Evolutionary conservation across 1,140 invertebrate genomes (phyloP).

Genomic region (Nasonia giraulti): DNA sequence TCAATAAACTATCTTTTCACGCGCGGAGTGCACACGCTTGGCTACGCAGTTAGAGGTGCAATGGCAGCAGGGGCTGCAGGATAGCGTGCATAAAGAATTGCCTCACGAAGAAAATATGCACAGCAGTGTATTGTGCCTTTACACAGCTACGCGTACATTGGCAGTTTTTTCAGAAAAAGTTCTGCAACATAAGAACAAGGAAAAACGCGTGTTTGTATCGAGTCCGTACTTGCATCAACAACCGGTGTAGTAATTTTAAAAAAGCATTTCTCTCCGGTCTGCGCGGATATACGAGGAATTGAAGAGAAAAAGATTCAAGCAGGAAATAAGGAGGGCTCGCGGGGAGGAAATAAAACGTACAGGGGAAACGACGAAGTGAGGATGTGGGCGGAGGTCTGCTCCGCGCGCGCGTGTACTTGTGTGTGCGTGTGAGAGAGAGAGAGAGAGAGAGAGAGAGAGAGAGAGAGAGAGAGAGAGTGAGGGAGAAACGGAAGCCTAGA

Average conservation of each 20-base stretch:
- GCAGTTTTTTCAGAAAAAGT: too few relatives aligned
- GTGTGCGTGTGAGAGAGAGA: constrained; percentile 2
- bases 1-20: background rate
- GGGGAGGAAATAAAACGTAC: constrained; percentile 1
- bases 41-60: background rate
- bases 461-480: background rate
- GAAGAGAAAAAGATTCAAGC: background rate
- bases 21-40: background rate
- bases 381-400: background rate
- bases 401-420: background rate
- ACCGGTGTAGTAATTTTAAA: too few relatives aligned
- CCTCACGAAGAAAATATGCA: too few relatives aligned
- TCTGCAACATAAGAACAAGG: too few relatives aligned
- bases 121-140: too few relatives aligned
- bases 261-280: too few relatives aligned
- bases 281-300: background rate
- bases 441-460: background rate
- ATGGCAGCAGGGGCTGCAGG: background rate
- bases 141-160: too few relatives aligned
- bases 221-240: too few relatives aligned
- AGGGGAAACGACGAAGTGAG: background rate
- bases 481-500: constrained; percentile 31
- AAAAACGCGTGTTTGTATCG: too few relatives aligned
- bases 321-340: background rate
- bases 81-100: too few relatives aligned